Conservation (phyloP, 1,140 invertebrate genomes). For the Parasteatoda tepidariorum region DNA sequence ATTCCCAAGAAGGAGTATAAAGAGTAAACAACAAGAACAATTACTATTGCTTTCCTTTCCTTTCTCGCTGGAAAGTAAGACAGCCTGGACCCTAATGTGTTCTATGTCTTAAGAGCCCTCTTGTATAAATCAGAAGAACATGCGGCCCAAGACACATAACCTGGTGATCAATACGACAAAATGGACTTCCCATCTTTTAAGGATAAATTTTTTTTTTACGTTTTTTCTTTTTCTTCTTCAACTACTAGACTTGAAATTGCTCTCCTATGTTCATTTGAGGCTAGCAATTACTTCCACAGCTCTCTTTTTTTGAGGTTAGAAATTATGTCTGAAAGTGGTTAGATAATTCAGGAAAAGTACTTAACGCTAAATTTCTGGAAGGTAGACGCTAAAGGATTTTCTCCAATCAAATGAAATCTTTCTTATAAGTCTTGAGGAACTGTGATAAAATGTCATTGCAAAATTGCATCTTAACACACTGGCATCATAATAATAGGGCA, state of each 20-base stretch:
- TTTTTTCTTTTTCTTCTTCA: background rate
- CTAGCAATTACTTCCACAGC: slow-evolving; percentile 12
- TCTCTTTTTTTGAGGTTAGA: background rate
- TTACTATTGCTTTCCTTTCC: slow-evolving; percentile 28
- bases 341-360: no score
- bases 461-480: no score
- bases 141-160: slow-evolving; percentile 10
- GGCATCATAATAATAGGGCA: no score
- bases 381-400: no score
- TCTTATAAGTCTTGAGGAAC: no score
- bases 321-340: background rate
- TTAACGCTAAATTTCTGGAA: no score
- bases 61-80: slow-evolving; percentile 28
- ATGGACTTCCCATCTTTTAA: no score
- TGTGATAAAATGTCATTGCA: no score
- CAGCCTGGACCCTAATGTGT: slow-evolving; percentile 32
- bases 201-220: no score
- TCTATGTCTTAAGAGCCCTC: slow-evolving; percentile 41
- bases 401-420: no score
- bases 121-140: slow-evolving; percentile 45
- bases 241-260: slow-evolving; percentile 14
- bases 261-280: slow-evolving; percentile 2
- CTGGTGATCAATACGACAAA: slow-evolving; percentile 27
- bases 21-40: slow-evolving; percentile 31
- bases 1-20: background rate